Conservation (phyloP, 1,140 invertebrate genomes). For the Coelopa frigida region DNA sequence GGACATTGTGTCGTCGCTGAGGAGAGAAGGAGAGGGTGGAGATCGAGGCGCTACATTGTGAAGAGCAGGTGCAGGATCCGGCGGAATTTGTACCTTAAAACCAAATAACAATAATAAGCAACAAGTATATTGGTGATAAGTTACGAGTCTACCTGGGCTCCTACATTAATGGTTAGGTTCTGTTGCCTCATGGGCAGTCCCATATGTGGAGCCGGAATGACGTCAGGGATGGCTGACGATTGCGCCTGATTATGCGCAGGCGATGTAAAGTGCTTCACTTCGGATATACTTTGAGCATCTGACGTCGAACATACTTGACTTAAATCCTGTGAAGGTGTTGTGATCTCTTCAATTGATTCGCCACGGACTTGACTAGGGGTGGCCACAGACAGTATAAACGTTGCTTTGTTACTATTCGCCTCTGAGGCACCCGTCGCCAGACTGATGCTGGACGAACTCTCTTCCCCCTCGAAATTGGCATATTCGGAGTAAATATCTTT, state of each 20-base stretch:
- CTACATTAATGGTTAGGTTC: constrained; percentile 10
- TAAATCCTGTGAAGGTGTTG: constrained; percentile 8
- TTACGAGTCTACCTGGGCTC: constrained; percentile 3
- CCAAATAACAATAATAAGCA: not conserved
- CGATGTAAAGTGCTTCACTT: constrained; percentile 14
- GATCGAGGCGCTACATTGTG: too few species aligned
- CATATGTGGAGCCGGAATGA: constrained; percentile 1
- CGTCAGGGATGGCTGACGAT: constrained; percentile 6
- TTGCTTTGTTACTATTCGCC: constrained; percentile 10
- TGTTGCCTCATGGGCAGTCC: constrained; percentile 1
- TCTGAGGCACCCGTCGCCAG: constrained; percentile 1
- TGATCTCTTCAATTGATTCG: constrained; percentile 11
- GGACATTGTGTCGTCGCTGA: constrained; percentile 4
- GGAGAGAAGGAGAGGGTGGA: not conserved
- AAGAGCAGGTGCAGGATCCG: too few species aligned
- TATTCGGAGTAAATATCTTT: constrained; percentile 15
- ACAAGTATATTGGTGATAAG: not conserved
- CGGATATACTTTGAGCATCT: not conserved
- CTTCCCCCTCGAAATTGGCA: constrained; percentile 14
- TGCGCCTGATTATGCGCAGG: constrained; percentile 11
- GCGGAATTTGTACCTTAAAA: constrained; percentile 13
- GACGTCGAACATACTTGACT: constrained; percentile 1
- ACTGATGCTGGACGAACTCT: constrained; percentile 1
- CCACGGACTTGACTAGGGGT: constrained; percentile 9
- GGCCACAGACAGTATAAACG: constrained; percentile 13